A percentile compares a stretch with the other conserved stretches of the same genome.
phyloP scores from a whole-genome alignment of 2,888 invertebrate genomes.

The Blera fallax region DNA sequence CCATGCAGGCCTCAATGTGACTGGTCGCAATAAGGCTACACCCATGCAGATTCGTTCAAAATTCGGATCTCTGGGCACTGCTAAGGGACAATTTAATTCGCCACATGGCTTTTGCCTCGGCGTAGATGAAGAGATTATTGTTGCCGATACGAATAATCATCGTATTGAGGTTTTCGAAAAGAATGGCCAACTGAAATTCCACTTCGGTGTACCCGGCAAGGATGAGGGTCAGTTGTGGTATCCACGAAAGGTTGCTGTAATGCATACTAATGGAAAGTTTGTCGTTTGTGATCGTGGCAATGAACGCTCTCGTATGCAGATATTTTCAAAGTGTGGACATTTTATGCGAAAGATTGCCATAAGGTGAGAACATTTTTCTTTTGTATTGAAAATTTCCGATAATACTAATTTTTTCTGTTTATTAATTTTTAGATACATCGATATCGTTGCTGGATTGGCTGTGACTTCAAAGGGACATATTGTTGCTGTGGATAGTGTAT shows the following conservation, averaged over 20 bases:
- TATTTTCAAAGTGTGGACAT: slow-evolving; percentile 97
- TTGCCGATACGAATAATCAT: slow-evolving; percentile 98
- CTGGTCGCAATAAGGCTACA: slow-evolving; percentile 88
- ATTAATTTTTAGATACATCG: slow-evolving; percentile 86
- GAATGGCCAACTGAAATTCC: slow-evolving; percentile 94
- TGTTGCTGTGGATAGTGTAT: slow-evolving; percentile 98
- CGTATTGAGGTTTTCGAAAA: slow-evolving; percentile 98
- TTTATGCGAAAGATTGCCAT: slow-evolving; percentile 97
- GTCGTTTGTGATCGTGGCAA: slow-evolving; percentile 99
- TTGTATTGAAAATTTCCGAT: background rate
- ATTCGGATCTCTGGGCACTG: slow-evolving; percentile 96
- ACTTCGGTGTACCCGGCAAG: slow-evolving; percentile 96
- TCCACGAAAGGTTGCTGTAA: slow-evolving; percentile 96
- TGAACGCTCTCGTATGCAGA: slow-evolving; percentile 98
- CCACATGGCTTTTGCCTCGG: slow-evolving; percentile 98
- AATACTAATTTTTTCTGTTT: background rate
- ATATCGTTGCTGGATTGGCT: slow-evolving; percentile 96
- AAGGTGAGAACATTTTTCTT: slow-evolving; percentile 78
- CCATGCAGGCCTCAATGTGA: slow-evolving; percentile 83
- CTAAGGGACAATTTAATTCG: slow-evolving; percentile 97
- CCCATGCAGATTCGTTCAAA: slow-evolving; percentile 95
- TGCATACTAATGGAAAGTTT: slow-evolving; percentile 92
- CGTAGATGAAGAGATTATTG: slow-evolving; percentile 96
- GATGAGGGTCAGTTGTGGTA: slow-evolving; percentile 99
- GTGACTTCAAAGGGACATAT: slow-evolving; percentile 96